phyloP scores from a whole-genome alignment of 2,888 invertebrate species.

The Steinernema carpocapsae region DNA sequence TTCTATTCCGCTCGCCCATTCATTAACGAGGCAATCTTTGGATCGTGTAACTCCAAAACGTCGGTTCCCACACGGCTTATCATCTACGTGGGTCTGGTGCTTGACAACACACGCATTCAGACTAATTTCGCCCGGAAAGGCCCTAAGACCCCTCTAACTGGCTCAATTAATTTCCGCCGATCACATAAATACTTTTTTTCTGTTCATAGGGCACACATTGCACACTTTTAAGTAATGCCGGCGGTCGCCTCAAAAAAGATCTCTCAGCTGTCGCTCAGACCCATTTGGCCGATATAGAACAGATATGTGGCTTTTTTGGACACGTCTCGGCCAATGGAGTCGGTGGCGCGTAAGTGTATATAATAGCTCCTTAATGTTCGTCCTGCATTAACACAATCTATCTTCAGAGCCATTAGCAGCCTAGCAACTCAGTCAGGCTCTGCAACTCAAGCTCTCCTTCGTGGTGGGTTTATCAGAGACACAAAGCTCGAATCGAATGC shows the following conservation, averaged over 20 bases:
- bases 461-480: too few relatives aligned
- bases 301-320: neutral
- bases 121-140: neutral
- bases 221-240: neutral
- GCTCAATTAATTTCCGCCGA: neutral
- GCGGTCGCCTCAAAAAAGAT: neutral
- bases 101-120: too few relatives aligned
- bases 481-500: too few relatives aligned
- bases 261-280: neutral
- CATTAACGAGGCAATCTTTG: neutral
- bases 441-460: too few relatives aligned
- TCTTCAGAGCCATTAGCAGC: constrained; percentile 17
- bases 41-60: neutral
- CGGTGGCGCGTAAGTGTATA: constrained; percentile 12
- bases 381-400: constrained; percentile 2
- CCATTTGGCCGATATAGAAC: neutral
- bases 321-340: neutral
- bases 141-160: neutral
- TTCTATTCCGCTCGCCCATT: neutral
- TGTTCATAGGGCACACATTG: neutral
- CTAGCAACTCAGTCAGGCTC: constrained; percentile 15
- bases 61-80: too few relatives aligned
- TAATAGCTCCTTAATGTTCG: constrained; percentile 28
- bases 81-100: too few relatives aligned
- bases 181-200: neutral